A percentile compares a stretch with the other conserved stretches of the same genome.
Evolutionary conservation across 2,888 invertebrate species (phyloP).

Genomic region (Ectemnius continuus): DNA sequence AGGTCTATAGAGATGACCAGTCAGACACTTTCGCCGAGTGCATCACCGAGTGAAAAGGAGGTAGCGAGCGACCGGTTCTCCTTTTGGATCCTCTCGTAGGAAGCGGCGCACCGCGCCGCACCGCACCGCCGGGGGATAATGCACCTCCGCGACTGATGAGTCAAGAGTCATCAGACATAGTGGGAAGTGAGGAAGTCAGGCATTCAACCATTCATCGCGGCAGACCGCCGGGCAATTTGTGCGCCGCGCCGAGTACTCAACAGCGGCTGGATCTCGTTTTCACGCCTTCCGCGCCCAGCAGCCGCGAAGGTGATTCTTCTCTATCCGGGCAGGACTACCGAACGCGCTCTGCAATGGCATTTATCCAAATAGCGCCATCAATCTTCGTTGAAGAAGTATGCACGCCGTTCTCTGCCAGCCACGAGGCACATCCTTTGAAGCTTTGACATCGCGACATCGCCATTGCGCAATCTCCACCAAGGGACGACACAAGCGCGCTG

Average conservation of each 20-base stretch:
- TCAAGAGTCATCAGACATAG: slow-evolving; percentile 52
- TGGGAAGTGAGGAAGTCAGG: slow-evolving; percentile 52
- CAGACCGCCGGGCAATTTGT: slow-evolving; percentile 24
- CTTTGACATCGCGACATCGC: slow-evolving; percentile 16
- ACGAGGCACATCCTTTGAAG: slow-evolving; percentile 19
- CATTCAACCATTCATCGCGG: slow-evolving; percentile 50
- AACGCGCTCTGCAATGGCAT: slow-evolving; percentile 27
- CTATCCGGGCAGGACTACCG: slow-evolving; percentile 23
- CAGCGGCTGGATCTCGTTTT: slow-evolving; percentile 23
- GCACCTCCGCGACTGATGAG: slow-evolving; percentile 23
- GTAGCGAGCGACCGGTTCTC: slow-evolving; percentile 35
- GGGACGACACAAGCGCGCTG: background rate
- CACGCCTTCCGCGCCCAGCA: slow-evolving; percentile 12
- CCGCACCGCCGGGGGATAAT: background rate
- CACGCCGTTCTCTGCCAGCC: background rate
- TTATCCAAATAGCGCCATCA: slow-evolving; percentile 37
- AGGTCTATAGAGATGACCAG: background rate
- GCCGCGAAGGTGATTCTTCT: slow-evolving; percentile 9
- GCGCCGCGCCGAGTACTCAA: slow-evolving; percentile 20
- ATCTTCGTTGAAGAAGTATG: slow-evolving; percentile 30
- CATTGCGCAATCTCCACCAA: slow-evolving; percentile 15
- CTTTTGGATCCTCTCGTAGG: slow-evolving; percentile 33
- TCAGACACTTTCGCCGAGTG: slow-evolving; percentile 1
- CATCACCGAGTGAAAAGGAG: slow-evolving; percentile 8
- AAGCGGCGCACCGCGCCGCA: background rate